Evolutionary conservation across 2,888 invertebrate species (phyloP).

Genomic region (Eubasilissa splendida): DNA sequence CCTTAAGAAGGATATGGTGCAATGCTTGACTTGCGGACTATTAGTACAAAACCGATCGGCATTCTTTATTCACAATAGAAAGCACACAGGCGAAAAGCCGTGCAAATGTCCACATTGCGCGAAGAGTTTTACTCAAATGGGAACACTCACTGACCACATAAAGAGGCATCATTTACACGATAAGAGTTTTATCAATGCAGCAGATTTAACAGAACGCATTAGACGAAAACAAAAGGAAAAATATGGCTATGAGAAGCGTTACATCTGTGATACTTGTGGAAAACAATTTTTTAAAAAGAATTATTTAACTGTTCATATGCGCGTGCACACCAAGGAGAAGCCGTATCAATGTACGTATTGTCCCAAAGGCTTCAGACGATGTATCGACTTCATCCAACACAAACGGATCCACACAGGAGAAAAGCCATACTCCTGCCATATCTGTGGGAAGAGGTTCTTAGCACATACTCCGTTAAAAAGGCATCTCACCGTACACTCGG

Average conservation of each 20-base stretch:
- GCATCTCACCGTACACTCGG: constrained; percentile 48
- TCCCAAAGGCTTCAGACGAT: constrained; percentile 64
- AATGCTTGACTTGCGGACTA: constrained; percentile 40
- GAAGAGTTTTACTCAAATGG: constrained; percentile 45
- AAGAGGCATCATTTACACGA: constrained; percentile 39
- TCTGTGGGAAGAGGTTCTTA: constrained; percentile 50
- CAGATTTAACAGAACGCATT: constrained; percentile 35
- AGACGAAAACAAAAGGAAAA: constrained; percentile 23
- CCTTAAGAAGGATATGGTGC: constrained; percentile 40
- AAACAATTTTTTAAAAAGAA: constrained; percentile 66
- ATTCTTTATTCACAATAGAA: constrained; percentile 49
- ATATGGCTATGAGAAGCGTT: constrained; percentile 32
- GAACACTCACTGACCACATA: constrained; percentile 46
- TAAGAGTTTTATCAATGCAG: constrained; percentile 33
- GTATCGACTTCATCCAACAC: constrained; percentile 64
- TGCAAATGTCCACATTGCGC: constrained; percentile 44
- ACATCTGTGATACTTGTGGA: constrained; percentile 66
- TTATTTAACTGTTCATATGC: constrained; percentile 65
- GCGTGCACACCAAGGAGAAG: constrained; percentile 68
- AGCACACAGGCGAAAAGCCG: constrained; percentile 51
- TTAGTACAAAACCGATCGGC: constrained; percentile 47
- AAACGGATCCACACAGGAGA: constrained; percentile 62
- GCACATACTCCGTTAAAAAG: constrained; percentile 33
- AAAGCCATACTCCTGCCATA: constrained; percentile 44
- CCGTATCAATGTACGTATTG: constrained; percentile 66